Conservation (phyloP, 2,888 invertebrate genomes). For the Pelosia muscerda region DNA sequence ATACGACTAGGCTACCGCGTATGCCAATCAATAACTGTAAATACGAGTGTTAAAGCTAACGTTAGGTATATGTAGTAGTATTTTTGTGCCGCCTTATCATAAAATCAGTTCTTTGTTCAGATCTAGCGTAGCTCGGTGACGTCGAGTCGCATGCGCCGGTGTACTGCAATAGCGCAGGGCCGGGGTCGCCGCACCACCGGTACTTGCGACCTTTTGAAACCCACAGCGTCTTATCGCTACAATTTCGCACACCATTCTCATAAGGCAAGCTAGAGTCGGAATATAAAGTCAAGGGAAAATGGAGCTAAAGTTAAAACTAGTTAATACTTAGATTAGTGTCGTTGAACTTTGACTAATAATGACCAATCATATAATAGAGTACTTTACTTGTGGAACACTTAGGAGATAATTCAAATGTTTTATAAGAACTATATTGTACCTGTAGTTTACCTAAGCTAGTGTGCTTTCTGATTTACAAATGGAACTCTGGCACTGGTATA, state of each 20-base stretch:
- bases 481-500: not conserved
- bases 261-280: slow-evolving; percentile 44
- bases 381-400: too few relatives aligned
- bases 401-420: too few relatives aligned
- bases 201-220: slow-evolving; percentile 29
- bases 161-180: slow-evolving; percentile 27
- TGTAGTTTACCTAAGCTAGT: too few relatives aligned
- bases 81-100: slow-evolving; percentile 37
- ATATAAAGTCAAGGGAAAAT: not conserved
- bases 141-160: slow-evolving; percentile 27
- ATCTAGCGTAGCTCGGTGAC: slow-evolving; percentile 57
- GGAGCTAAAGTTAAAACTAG: not conserved
- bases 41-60: not conserved
- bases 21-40: not conserved
- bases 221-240: slow-evolving; percentile 53
- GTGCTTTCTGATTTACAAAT: not conserved
- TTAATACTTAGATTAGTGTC: not conserved
- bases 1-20: too few relatives aligned
- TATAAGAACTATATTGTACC: too few relatives aligned
- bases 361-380: too few relatives aligned
- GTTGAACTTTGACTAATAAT: too few relatives aligned
- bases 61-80: slow-evolving; percentile 15
- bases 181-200: slow-evolving; percentile 21
- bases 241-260: slow-evolving; percentile 55
- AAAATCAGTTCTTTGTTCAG: slow-evolving; percentile 58